Percentiles rank a stretch among this genome's conserved stretches.
These are phyloP conservation scores for Candoia aspera DNA, from an alignment of 2,113 vertebrate species.

Conservation along the genomic window DNA sequence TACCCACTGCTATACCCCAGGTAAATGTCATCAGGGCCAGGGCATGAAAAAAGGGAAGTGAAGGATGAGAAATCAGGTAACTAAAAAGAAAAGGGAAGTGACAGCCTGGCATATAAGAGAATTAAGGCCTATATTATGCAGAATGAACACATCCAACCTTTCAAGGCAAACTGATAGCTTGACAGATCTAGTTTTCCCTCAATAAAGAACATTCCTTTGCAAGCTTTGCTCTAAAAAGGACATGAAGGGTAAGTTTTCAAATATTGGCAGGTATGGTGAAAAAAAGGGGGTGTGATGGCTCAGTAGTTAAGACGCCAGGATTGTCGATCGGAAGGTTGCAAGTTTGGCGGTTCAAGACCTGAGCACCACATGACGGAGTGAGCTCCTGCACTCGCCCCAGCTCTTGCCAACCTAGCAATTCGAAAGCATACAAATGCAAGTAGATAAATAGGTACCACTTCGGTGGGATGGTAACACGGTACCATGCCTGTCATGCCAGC, in stretches of 20 bases:
- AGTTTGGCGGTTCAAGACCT: too few species aligned
- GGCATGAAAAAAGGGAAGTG: slow-evolving; percentile 7
- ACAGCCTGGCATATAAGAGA: neutral
- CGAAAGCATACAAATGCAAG: too few species aligned
- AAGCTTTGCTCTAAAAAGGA: neutral
- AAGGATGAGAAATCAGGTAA: neutral
- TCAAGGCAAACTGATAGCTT: neutral
- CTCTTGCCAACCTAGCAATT: too few species aligned
- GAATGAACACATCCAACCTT: neutral
- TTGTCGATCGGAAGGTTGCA: too few species aligned
- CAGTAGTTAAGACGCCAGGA: too few species aligned
- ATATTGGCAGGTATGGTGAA: neutral
- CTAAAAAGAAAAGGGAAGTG: slow-evolving; percentile 14
- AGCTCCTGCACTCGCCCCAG: too few species aligned
- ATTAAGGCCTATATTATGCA: neutral
- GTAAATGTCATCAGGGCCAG: neutral
- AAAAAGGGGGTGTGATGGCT: too few species aligned
- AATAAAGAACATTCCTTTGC: neutral
- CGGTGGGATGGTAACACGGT: too few species aligned
- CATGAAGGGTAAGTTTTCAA: neutral
- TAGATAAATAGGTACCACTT: too few species aligned
- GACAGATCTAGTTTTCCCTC: neutral
- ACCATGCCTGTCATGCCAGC: too few species aligned
- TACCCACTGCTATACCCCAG: neutral
- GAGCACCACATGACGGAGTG: too few species aligned